Base-by-base conservation (phyloP, 92 coral and sea anemone species). In the Umimayanthus chanpuru region DNA sequence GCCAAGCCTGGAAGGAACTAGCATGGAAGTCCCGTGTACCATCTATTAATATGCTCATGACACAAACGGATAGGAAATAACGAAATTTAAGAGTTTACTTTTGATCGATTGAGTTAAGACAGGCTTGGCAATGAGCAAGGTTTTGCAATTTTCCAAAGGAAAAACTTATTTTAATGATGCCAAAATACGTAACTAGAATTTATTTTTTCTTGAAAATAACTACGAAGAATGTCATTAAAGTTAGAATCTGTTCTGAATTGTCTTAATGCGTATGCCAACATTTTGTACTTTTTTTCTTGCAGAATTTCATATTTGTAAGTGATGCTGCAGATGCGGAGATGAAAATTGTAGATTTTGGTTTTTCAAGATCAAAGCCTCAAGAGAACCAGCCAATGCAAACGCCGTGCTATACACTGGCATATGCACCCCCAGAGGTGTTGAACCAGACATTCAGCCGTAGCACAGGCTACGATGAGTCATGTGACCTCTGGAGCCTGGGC, bases 401-500 rank as follows among this genome's bases (percentile, higher is more conserved):
- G 0, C 99, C 99, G 6, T 97, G 99, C 85, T 97, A 94, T 86
- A 97, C 99, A 9, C 91, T 96, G 16, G 93, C 92, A 21, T 97
- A 95, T 91, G 99, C 97, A 3, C 98, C 99, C 0, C 99, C 99
- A 9, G 99, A 97, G 86, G 97, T 97, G 6, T 79, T 97, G 32
- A 95, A 92, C 53, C 99, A 97, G 81, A 92, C 98, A 8, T 81
- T 79, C 64, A 91, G 72, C 53, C 89, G 91, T 39, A 78, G 58
- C 78, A 91, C 93, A 81, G 99, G 99, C 9, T 97, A 97, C 40
- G 97, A 97, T 82, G 98, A 95, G 81, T 93, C 99, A 9, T 97
- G 99, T 80, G 99, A 97, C 89, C 88, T 97, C 32, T 97, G 99
- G 99, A 97, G 99, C 79, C 92, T 97, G 66, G 99, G 99, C 20